A percentile compares a stretch with the other conserved stretches of the same genome.
phyloP scores from a whole-genome alignment of 2,888 invertebrate species.

The Agelastica alni region DNA sequence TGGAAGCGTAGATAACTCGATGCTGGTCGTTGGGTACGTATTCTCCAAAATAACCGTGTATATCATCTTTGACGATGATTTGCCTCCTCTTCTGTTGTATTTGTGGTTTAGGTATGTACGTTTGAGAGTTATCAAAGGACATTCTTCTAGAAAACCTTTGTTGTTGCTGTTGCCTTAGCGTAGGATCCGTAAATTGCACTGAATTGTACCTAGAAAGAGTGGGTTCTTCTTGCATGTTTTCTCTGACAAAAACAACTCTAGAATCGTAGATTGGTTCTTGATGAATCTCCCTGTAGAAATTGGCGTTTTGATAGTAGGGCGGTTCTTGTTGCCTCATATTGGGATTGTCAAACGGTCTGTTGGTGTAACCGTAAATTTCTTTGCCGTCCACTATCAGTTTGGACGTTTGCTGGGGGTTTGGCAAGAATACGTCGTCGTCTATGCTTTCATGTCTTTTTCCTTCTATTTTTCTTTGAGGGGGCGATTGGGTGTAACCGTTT shows the following conservation, averaged over 20 bases:
- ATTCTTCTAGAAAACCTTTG: conserved; percentile 29
- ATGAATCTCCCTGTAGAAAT: conserved; percentile 12
- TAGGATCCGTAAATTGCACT: conserved; percentile 38
- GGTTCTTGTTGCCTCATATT: conserved; percentile 27
- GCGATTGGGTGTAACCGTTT: conserved; percentile 55
- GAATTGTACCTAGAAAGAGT: conserved; percentile 38
- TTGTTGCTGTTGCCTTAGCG: conserved; percentile 37
- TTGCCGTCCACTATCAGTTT: conserved; percentile 20
- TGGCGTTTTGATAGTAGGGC: conserved; percentile 23
- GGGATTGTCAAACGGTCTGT: conserved; percentile 18
- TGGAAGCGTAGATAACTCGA: conserved; percentile 37
- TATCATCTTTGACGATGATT: conserved; percentile 40
- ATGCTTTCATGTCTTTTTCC: conserved; percentile 37
- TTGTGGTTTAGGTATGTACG: background rate
- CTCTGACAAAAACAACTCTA: conserved; percentile 9
- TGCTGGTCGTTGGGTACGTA: conserved; percentile 30
- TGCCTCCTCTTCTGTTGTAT: conserved; percentile 33
- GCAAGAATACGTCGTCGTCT: conserved; percentile 53
- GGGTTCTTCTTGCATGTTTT: conserved; percentile 26
- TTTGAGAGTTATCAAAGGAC: conserved; percentile 31
- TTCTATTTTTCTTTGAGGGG: conserved; percentile 50
- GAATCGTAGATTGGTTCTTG: conserved; percentile 18
- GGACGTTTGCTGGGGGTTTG: conserved; percentile 29
- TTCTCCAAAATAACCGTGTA: conserved; percentile 41
- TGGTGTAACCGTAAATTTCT: conserved; percentile 31